phyloP scores from a whole-genome alignment of 2,888 invertebrate species.

The Hyalella azteca region DNA sequence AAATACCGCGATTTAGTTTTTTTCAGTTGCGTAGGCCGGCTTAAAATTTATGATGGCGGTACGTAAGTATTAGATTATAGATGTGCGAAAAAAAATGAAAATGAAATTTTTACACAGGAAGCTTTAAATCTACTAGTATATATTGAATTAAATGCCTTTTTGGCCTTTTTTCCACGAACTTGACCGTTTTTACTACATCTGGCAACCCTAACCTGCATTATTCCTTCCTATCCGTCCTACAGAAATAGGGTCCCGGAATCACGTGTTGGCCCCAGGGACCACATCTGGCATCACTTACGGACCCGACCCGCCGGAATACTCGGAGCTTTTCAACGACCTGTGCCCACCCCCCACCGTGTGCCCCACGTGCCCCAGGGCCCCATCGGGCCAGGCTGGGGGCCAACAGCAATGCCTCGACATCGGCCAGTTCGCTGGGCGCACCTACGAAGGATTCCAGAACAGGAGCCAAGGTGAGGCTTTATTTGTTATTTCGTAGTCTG shows the following conservation, averaged over 20 bases:
- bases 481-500: too few relatives aligned
- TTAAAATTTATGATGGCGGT: too few relatives aligned
- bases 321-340: conserved; percentile 54
- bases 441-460: conserved; percentile 52
- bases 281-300: conserved; percentile 48
- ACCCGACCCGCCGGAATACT: conserved; percentile 50
- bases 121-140: too few relatives aligned
- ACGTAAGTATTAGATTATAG: too few relatives aligned
- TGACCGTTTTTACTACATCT: too few relatives aligned
- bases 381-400: conserved; percentile 44
- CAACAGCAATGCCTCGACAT: conserved; percentile 49
- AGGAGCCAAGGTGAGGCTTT: conserved; percentile 40
- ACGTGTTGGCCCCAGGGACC: conserved; percentile 49
- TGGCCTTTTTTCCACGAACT: too few relatives aligned
- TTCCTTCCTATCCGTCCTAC: background rate
- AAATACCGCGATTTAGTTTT: too few relatives aligned
- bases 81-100: too few relatives aligned
- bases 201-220: background rate
- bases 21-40: too few relatives aligned
- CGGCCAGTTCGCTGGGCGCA: conserved; percentile 49
- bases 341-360: conserved; percentile 50
- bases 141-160: too few relatives aligned
- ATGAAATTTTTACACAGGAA: too few relatives aligned
- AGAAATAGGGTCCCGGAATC: conserved; percentile 49
- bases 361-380: conserved; percentile 44